Conservation (phyloP, 2,888 invertebrate genomes). For the Tetramorium bicarinatum region DNA sequence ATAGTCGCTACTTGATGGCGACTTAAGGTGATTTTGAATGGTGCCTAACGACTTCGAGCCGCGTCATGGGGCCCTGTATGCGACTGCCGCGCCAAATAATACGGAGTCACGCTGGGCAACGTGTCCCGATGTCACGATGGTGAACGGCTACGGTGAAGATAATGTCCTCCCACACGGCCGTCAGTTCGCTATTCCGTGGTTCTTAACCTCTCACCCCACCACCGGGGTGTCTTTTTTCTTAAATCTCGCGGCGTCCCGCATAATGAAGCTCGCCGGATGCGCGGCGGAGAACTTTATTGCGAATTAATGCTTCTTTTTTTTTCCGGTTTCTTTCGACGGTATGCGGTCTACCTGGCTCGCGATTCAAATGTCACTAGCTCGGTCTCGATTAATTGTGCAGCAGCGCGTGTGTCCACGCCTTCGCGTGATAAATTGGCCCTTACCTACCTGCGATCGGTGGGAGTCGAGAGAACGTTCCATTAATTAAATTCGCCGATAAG, state of each 20-base stretch:
- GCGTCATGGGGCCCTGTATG: conserved; percentile 82
- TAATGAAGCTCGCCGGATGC: conserved; percentile 64
- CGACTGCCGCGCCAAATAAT: conserved; percentile 83
- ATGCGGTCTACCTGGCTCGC: conserved; percentile 44
- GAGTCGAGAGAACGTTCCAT: conserved; percentile 20
- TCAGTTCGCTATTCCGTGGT: conserved; percentile 82
- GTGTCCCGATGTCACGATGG: conserved; percentile 79
- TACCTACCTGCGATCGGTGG: conserved; percentile 16
- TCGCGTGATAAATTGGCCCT: conserved; percentile 62
- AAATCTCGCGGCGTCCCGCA: conserved; percentile 63
- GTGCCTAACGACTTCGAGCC: conserved; percentile 84
- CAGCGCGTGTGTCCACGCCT: conserved; percentile 48
- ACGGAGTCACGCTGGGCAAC: conserved; percentile 84
- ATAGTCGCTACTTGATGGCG: conserved; percentile 85
- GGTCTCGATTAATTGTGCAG: conserved; percentile 64
- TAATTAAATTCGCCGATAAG: conserved; percentile 54
- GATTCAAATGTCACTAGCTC: conserved; percentile 63
- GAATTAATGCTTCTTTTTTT: conserved; percentile 68
- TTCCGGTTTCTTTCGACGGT: conserved; percentile 47
- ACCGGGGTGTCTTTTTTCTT: conserved; percentile 56
- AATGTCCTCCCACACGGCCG: conserved; percentile 84
- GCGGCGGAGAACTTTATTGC: conserved; percentile 65
- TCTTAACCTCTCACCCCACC: conserved; percentile 80
- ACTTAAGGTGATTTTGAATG: conserved; percentile 85
- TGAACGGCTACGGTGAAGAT: conserved; percentile 79